These are phyloP conservation scores for Onychostruthus taczanowskii DNA, from an alignment of 2,113 vertebrate genomes.

Conservation along the genomic window DNA sequence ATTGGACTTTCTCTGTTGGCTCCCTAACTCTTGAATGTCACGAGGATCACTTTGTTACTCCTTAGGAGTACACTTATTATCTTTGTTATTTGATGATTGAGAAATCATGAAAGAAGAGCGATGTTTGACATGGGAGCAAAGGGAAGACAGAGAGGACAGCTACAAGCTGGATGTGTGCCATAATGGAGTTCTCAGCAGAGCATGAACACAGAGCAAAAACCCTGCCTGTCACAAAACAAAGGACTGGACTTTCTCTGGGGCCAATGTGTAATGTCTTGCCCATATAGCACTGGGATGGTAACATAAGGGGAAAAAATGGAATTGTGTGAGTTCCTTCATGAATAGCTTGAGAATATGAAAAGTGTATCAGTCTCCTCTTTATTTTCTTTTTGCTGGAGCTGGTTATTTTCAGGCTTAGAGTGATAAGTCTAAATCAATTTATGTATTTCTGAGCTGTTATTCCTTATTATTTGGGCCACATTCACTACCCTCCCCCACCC, in stretches of 20 bases:
- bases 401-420: neutral
- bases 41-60: neutral
- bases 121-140: neutral
- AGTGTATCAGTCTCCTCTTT: neutral
- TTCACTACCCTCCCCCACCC: accelerated
- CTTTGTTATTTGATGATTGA: neutral
- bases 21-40: neutral
- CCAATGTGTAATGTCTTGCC: accelerated
- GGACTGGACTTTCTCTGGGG: neutral
- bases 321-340: neutral
- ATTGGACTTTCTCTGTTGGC: neutral
- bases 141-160: neutral
- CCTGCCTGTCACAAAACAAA: neutral
- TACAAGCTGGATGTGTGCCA: neutral
- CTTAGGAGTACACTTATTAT: neutral
- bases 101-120: neutral
- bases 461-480: neutral
- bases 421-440: accelerated
- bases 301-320: neutral
- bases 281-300: neutral
- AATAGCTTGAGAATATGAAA: neutral
- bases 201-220: neutral
- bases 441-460: neutral
- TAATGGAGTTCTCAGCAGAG: neutral
- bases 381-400: neutral